Base-by-base conservation (phyloP, 2,113 vertebrate genomes). In the Pavo muticus region DNA sequence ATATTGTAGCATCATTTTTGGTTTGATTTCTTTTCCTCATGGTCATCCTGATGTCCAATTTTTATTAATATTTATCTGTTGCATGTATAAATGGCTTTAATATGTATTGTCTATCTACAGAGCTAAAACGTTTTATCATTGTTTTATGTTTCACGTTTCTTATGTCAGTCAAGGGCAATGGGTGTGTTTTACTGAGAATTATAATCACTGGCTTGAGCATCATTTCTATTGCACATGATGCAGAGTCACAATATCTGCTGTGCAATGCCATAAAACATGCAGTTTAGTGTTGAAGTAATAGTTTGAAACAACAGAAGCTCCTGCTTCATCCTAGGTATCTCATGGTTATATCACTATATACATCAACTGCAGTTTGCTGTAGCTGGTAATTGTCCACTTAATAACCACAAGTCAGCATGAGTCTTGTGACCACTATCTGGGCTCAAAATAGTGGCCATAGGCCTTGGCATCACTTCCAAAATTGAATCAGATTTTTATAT, bases 281-380 rank as follows among this genome's bases (percentile, higher is more conserved):
- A 42, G 27, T 42, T 72, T 88, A 79, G 50, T 88, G 69, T 84
- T 69, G 72, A 93, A 93, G 47, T 94, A 95, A 95, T 92, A 69
- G 32, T n/a, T 70, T 88, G 80, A 95, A 95, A 90, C 91, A 77
- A 84, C 0, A 74, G 65, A 63, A 95, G 73, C 88, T 93, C 86
- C 83, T 92, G 91, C 76, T 96, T 88, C 64, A 35, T 84, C 19
- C 42, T 59, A 71, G 56, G 50, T 84, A 56, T 68, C 69, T 90
- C 39, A 57, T 74, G 57, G 35, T 81, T 86, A 10, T 71, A 35
- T 92, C 60, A 19, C 47, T 57, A 1, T 32, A 70, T 50, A 64
- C 15, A 81, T 52, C 61, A 77, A 14, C 29, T 84, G 60, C 3
- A 2, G 70, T 61, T 94, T 81, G 29, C 52, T 92, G 42, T 88